These are phyloP conservation scores for Trachops cirrhosus DNA, from an alignment of 2,797 vertebrate genomes.

Conservation along the genomic window DNA sequence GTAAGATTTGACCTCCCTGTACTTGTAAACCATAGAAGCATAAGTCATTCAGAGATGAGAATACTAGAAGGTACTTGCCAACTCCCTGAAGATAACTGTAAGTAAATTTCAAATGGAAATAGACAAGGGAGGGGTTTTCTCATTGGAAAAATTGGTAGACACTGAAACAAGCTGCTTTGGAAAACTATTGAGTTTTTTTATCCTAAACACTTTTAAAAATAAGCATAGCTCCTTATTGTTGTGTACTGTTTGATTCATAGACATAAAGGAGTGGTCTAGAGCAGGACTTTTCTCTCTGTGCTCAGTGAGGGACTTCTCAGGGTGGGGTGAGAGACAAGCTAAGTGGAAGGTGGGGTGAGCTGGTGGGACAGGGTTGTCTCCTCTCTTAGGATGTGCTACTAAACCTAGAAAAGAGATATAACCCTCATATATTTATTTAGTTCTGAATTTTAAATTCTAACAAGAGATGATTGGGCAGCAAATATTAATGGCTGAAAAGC, in stretches of 20 bases:
- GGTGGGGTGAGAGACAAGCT: neutral
- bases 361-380: neutral
- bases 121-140: neutral
- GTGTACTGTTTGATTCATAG: neutral
- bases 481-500: neutral
- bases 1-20: neutral
- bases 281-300: neutral
- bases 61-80: neutral
- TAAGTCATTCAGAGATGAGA: neutral
- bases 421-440: neutral
- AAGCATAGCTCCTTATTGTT: neutral
- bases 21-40: neutral
- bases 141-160: neutral
- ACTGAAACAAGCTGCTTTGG: neutral
- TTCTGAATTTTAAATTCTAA: neutral
- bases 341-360: neutral
- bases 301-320: neutral
- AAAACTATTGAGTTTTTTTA: neutral
- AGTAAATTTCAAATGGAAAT: neutral
- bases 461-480: neutral
- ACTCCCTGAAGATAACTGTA: neutral
- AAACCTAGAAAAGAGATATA: neutral
- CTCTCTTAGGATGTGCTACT: neutral
- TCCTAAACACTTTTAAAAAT: neutral
- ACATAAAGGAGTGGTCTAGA: neutral